These are phyloP conservation scores for Trematocara nigrifrons DNA, from an alignment of 2,113 vertebrate genomes.

Conservation along the genomic window DNA sequence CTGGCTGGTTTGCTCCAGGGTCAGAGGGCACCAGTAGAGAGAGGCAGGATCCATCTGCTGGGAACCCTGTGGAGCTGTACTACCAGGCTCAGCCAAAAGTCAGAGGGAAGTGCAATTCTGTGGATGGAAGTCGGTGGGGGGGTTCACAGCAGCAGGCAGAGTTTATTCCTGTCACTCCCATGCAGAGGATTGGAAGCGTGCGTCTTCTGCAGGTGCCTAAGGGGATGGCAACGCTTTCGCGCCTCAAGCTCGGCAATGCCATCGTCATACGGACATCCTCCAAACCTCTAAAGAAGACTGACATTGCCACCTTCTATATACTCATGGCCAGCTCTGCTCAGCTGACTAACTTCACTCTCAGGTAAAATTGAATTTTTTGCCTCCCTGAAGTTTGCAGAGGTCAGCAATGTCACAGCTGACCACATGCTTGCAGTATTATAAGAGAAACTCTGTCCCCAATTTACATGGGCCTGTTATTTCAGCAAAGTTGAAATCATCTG, in stretches of 20 bases:
- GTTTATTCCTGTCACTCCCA: conserved; percentile 74
- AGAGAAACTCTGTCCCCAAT: not conserved
- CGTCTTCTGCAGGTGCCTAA: conserved; percentile 79
- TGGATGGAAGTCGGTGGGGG: conserved; percentile 29
- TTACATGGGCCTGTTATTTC: not conserved
- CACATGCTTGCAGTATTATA: not conserved
- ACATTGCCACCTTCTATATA: conserved; percentile 83
- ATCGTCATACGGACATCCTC: conserved; percentile 78
- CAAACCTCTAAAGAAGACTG: conserved; percentile 77
- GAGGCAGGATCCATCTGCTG: conserved; percentile 66
- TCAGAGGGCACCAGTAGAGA: conserved; percentile 75
- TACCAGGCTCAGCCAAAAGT: conserved; percentile 76
- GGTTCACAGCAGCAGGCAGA: conserved; percentile 65
- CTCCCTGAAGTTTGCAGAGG: not conserved
- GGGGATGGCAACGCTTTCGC: conserved; percentile 71
- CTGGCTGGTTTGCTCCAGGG: conserved; percentile 78
- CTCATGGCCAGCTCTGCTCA: conserved; percentile 79
- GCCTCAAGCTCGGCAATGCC: conserved; percentile 80
- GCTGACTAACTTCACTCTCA: conserved; percentile 83
- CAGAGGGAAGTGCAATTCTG: conserved; percentile 67
- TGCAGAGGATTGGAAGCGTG: conserved; percentile 88
- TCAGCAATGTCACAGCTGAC: not conserved
- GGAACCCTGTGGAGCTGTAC: conserved; percentile 86
- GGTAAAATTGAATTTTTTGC: conserved; percentile 69
- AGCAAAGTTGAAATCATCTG: not conserved